These are phyloP conservation scores for Idaea aversata DNA, from an alignment of 2,888 invertebrate species.

Conservation along the genomic window DNA sequence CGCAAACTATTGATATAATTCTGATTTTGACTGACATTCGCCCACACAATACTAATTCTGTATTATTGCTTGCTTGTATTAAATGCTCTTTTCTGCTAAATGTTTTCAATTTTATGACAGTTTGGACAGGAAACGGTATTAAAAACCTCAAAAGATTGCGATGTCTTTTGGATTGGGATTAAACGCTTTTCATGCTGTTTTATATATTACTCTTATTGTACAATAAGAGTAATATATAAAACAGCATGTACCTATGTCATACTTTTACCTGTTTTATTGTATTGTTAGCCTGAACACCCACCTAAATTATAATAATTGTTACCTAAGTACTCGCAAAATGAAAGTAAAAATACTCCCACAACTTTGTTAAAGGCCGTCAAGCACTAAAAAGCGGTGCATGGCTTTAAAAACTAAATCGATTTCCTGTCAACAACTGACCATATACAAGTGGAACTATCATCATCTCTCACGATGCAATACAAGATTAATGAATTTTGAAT, in stretches of 20 bases:
- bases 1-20: conserved; percentile 41
- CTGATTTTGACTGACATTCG: conserved; percentile 67
- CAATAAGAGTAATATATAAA: conserved; percentile 15
- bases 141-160: conserved; percentile 48
- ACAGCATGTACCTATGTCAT: not conserved
- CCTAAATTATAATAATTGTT: not conserved
- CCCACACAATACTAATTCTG: conserved; percentile 69
- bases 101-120: conserved; percentile 57
- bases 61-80: conserved; percentile 32
- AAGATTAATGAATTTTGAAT: conserved; percentile 78
- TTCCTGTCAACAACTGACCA: conserved; percentile 80
- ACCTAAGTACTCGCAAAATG: not conserved
- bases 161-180: conserved; percentile 12
- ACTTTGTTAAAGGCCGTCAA: not conserved
- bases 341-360: not conserved
- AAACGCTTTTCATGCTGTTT: not conserved
- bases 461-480: conserved; percentile 45
- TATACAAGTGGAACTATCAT: conserved; percentile 63
- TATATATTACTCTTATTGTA: conserved; percentile 17
- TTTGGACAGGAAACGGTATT: conserved; percentile 60
- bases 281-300: not conserved
- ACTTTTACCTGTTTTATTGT: not conserved
- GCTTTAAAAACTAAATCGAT: conserved; percentile 50
- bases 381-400: not conserved
- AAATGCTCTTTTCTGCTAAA: conserved; percentile 67